A percentile compares a stretch with the other conserved stretches of the same genome.
Conservation (phyloP, 1,140 invertebrate genomes). For the Zaprionus ghesquierei region DNA sequence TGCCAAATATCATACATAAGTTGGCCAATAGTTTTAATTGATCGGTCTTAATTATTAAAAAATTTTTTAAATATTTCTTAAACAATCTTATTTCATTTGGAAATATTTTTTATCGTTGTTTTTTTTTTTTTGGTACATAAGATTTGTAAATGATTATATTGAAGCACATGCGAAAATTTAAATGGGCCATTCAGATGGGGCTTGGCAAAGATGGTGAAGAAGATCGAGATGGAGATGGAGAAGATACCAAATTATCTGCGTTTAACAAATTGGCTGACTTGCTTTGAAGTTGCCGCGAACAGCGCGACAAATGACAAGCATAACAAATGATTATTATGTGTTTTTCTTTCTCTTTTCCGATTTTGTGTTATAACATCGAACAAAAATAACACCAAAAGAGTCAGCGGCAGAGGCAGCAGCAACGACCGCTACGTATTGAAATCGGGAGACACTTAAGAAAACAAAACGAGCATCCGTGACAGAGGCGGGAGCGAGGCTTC, state of each 20-base stretch:
- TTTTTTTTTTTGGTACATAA: neutral
- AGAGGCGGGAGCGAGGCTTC: conserved; percentile 33
- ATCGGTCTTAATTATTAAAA: no score
- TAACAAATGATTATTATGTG: conserved; percentile 78
- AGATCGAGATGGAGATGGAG: conserved; percentile 32
- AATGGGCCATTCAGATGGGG: neutral
- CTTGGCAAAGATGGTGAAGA: conserved; percentile 6
- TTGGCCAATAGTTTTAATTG: no score
- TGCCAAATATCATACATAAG: no score
- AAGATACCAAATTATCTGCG: conserved; percentile 62
- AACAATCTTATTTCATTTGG: neutral
- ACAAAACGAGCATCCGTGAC: conserved; percentile 51
- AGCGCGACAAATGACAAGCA: conserved; percentile 80
- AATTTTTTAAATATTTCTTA: neutral
- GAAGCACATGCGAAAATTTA: conserved; percentile 68
- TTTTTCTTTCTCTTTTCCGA: conserved; percentile 29
- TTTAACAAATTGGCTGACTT: conserved; percentile 79
- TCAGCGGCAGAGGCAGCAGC: neutral
- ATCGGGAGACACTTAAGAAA: conserved; percentile 69
- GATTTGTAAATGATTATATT: conserved; percentile 40
- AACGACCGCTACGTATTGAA: neutral
- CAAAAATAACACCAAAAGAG: conserved; percentile 33
- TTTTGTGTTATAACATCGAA: conserved; percentile 45
- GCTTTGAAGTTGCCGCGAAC: conserved; percentile 73
- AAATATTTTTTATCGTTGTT: no score